Evolutionary conservation across 53 echinoderm and acorn worm genomes (phyloP), one percentile per base, ranked within the genome.

Genomic region (Stichopus horrens): DNA sequence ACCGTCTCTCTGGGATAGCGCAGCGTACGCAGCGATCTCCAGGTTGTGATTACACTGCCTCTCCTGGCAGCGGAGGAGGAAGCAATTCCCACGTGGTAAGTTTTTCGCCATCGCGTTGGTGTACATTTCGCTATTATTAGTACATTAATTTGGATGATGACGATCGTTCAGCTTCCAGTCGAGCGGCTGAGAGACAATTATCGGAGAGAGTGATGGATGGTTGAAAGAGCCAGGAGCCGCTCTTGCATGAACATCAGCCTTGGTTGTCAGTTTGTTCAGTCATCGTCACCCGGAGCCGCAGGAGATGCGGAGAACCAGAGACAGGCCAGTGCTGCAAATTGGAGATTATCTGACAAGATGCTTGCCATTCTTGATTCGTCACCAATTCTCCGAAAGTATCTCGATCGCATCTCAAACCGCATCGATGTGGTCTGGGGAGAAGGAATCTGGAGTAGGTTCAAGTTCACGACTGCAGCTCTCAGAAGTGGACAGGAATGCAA

Each of bases 91-190:
- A 81, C 81, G 22, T 54, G 55, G 56, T 58, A 58, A 51, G n/a
- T n/a, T 53, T n/a, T 11, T 56, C 21, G 53, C 51, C 23, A 76
- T 23, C 75, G 9, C 23, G 8, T 23, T 52, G 76, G 56, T 54
- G 81, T 81, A 58, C 81, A 81, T 81, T 21, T 81, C 58, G 57
- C 57, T 81, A 81, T 81, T 81, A 81, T 81, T 81, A 81, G 81
- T 81, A 81, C 81, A 81, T 81, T 81, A 81, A 81, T 81, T 81
- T 81, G 58, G 58, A 81, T 21, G 81, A 81, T 81, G 81, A 58
- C 22, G 81, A 81, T 81, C 81, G 58, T 23, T 81, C 57, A 81
- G 57, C 81, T 81, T 81, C 57, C 57, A 20, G 56, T 57, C 57
- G 56, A 81, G 58, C 53, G 81, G 57, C 57, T 19, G 81, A 37